Base-by-base conservation (phyloP, 2,113 vertebrate genomes). In the Callipepla californica region DNA sequence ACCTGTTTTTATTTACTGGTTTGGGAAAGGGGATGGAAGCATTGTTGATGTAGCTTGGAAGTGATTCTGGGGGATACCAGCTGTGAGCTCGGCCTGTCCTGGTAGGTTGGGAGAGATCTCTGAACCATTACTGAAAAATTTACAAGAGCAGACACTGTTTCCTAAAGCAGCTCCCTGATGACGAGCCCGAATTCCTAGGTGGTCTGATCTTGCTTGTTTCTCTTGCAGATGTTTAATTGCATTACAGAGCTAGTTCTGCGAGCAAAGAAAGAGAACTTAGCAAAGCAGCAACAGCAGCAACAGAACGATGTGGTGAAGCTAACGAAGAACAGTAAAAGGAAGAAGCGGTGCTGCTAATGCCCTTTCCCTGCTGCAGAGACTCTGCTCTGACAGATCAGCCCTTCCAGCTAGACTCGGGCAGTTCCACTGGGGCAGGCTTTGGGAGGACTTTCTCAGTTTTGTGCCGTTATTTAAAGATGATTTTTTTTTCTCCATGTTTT, bases 291-390 rank as follows among this genome's bases (percentile, higher is more conserved):
- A 97, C 99, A 99, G 97, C 99, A 99, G 84, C 99, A 99, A 98
- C 99, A 99, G 98, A 99, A 99, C 28, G 99, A 99, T 23, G 99
- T 99, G 98, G 98, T 99, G 97, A 99, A 99, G 98, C 98, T 99
- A 97, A 99, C 97, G 92, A 99, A 99, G 98, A 99, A 99, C 97
- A 99, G 99, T 98, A 99, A 99, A 99, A 97, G 99, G 77, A 99
- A 99, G 98, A 99, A 99, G 96, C 97, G 99, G 96, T 99, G 99
- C 98, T 99, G 99, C 98, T 99, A 99, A 98, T 97, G 95, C 55
- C 98, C 96, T 70, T 68, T 91, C 87, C 89, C 95, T 93, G 44
- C 87, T 91, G 96, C 97, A 97, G 97, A 97, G 97, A 98, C 97
- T 97, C 97, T 96, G 90, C 97, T 97, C 96, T 95, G 95, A 88